phyloP scores from a whole-genome alignment of 2,888 invertebrate genomes.

The Eumerus sabulonum region DNA sequence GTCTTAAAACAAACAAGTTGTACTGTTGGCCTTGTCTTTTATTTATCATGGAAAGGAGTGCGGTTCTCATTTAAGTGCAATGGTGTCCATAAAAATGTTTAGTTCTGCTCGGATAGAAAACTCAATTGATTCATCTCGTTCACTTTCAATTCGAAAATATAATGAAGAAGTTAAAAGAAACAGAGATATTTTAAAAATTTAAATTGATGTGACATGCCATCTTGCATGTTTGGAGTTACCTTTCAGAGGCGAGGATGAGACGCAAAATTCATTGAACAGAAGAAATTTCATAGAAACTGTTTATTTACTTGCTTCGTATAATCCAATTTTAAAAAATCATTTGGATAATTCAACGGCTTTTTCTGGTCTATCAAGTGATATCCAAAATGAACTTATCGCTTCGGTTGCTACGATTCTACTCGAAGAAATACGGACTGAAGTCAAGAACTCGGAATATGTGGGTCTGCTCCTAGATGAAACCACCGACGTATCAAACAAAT shows the following conservation, averaged over 20 bases:
- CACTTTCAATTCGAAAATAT: conserved; percentile 34
- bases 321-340: conserved; percentile 64
- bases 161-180: conserved; percentile 70
- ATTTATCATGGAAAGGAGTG: too few relatives aligned
- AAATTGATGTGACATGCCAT: conserved; percentile 59
- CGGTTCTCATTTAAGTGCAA: too few relatives aligned
- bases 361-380: conserved; percentile 69
- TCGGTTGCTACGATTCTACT: conserved; percentile 56
- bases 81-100: too few relatives aligned
- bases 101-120: too few relatives aligned
- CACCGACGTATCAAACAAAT: conserved; percentile 50
- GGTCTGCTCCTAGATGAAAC: conserved; percentile 70
- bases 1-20: too few relatives aligned
- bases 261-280: conserved; percentile 58
- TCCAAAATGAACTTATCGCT: conserved; percentile 71
- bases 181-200: conserved; percentile 64
- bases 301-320: conserved; percentile 67
- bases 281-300: conserved; percentile 68
- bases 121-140: conserved; percentile 7
- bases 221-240: conserved; percentile 62
- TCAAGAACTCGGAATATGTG: conserved; percentile 69
- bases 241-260: conserved; percentile 57
- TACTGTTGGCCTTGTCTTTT: too few relatives aligned
- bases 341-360: conserved; percentile 69
- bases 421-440: conserved; percentile 66